phyloP scores from a whole-genome alignment of 2,797 vertebrate species.

The Lindbergichthys nudifrons region DNA sequence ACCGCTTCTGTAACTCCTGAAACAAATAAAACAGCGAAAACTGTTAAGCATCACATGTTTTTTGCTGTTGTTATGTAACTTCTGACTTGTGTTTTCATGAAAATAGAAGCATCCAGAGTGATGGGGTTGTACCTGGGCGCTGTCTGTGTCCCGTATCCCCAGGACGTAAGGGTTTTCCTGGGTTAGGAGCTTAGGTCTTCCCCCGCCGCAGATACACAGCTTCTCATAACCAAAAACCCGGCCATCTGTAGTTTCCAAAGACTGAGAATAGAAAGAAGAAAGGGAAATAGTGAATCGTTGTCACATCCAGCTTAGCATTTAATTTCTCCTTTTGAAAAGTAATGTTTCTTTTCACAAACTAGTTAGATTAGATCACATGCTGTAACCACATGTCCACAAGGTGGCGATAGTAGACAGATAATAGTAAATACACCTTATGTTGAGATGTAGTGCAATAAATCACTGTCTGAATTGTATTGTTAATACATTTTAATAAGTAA shows the following conservation, averaged over 20 bases:
- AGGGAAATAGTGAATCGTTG: background rate
- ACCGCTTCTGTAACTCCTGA: conserved; percentile 92
- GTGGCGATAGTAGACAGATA: conserved; percentile 45
- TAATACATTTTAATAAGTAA: background rate
- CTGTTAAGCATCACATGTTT: background rate
- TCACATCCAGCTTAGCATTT: background rate
- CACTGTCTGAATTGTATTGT: background rate
- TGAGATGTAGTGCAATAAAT: background rate
- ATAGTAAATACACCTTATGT: background rate
- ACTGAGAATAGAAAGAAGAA: conserved; percentile 72
- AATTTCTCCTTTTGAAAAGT: background rate
- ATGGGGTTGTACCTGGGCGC: conserved; percentile 86
- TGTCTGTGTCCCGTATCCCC: conserved; percentile 97
- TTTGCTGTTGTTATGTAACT: background rate
- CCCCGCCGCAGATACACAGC: conserved; percentile 93
- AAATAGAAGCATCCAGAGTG: background rate
- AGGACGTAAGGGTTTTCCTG: conserved; percentile 88
- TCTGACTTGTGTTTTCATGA: background rate
- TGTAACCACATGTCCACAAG: conserved; percentile 58
- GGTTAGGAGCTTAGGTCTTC: conserved; percentile 89
- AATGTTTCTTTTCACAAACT: background rate
- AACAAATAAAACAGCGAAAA: conserved; percentile 30
- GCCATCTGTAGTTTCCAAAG: conserved; percentile 88
- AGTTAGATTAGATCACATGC: background rate
- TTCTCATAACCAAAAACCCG: conserved; percentile 86